A percentile compares a stretch with the other conserved stretches of the same genome.
These are phyloP conservation scores for Apeira syringaria DNA, from an alignment of 2,888 invertebrate genomes.

Conservation along the genomic window DNA sequence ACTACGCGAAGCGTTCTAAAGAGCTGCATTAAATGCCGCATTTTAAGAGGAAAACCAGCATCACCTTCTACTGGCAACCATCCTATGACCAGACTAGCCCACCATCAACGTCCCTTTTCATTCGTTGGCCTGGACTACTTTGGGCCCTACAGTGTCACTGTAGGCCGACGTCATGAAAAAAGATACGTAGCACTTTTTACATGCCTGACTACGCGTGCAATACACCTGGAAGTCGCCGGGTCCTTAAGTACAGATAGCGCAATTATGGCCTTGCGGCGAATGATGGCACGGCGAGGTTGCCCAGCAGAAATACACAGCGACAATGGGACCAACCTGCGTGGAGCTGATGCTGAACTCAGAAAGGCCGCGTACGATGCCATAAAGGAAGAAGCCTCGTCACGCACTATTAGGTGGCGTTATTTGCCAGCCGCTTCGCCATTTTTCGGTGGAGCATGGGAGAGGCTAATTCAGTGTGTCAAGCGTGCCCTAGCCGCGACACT, in stretches of 20 bases:
- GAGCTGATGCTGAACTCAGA: constrained; percentile 2
- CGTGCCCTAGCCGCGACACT: constrained; percentile 11
- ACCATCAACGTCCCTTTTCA: constrained; percentile 20
- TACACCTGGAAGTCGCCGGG: not conserved
- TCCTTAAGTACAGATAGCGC: constrained; percentile 2
- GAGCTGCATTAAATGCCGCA: constrained; percentile 21
- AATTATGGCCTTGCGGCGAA: constrained; percentile 10
- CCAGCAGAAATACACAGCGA: constrained; percentile 16
- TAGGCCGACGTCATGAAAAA: constrained; percentile 20
- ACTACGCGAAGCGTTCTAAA: not conserved
- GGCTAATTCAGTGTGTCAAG: constrained; percentile 17
- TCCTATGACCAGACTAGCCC: not conserved
- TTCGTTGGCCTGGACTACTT: constrained; percentile 26
- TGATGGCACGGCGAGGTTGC: constrained; percentile 15
- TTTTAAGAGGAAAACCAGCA: constrained; percentile 1
- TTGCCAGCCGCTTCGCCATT: constrained; percentile 20
- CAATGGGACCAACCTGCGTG: constrained; percentile 19
- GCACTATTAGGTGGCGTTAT: constrained; percentile 5
- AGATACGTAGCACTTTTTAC: not conserved
- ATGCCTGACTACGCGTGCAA: not conserved
- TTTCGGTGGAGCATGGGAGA: constrained; percentile 25
- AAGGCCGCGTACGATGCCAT: not conserved
- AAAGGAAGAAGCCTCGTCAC: constrained; percentile 1
- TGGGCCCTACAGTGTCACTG: constrained; percentile 19
- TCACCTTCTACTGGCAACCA: not conserved